A percentile compares a stretch with the other conserved stretches of the same genome.
Evolutionary conservation across 2,797 vertebrate genomes (phyloP).

Genomic region (Glyptemys insculpta): DNA sequence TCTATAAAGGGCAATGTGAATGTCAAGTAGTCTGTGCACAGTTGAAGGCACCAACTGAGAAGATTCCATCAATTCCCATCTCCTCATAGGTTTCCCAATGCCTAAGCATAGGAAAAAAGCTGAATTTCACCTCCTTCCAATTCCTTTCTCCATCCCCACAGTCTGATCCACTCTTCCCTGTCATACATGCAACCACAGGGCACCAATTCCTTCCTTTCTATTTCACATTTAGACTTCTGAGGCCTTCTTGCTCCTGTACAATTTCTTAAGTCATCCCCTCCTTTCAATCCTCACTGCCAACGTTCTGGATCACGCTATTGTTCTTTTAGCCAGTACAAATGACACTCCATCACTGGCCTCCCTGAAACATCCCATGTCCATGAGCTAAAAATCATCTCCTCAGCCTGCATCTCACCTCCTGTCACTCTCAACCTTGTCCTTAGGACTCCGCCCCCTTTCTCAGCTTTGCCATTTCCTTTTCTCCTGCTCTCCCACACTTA

Average conservation of each 20-base stretch:
- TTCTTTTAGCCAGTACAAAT: background rate
- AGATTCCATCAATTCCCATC: background rate
- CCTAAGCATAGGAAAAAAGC: background rate
- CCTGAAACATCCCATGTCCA: background rate
- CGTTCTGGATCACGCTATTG: background rate
- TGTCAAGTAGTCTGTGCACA: background rate
- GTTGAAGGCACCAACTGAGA: background rate
- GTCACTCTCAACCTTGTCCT: fast-evolving
- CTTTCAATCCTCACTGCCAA: background rate
- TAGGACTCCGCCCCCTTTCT: background rate
- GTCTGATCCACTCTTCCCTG: background rate
- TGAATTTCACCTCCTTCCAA: background rate
- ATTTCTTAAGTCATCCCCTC: background rate
- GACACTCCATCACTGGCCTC: background rate
- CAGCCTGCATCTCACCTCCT: background rate
- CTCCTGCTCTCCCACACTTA: background rate
- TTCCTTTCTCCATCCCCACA: background rate
- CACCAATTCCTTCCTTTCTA: background rate
- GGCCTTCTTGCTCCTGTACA: background rate
- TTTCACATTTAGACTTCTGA: too few relatives aligned
- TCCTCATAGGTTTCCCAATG: background rate
- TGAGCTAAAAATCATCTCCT: background rate
- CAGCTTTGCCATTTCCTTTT: background rate
- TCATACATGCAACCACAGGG: background rate
- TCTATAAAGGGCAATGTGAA: background rate